Conservation (phyloP, 2,113 vertebrate species). For the Ammodytes dubius region DNA sequence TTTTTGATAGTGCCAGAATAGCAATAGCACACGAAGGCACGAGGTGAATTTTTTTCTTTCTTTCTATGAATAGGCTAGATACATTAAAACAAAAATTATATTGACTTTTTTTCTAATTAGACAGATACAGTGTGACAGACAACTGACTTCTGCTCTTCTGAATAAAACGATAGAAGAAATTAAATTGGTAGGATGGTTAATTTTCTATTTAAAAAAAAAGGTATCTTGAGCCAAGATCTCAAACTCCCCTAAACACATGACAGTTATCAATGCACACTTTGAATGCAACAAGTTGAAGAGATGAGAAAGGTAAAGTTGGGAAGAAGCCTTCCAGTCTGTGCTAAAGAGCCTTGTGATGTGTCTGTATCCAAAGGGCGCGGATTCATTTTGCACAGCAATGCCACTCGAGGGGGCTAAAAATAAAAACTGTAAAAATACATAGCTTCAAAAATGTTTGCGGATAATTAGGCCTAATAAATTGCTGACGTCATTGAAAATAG, state of each 20-base stretch:
- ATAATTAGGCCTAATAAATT: conserved; percentile 67
- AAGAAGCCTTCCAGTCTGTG: too few relatives aligned
- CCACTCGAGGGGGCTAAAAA: conserved; percentile 25
- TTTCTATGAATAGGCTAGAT: conserved; percentile 20
- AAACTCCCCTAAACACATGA: neutral
- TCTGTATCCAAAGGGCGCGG: conserved; percentile 15
- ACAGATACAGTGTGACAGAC: conserved; percentile 9
- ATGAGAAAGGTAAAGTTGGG: neutral
- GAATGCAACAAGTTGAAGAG: conserved; percentile 21
- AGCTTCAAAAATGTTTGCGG: conserved; percentile 37
- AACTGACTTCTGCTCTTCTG: neutral
- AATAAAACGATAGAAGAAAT: neutral
- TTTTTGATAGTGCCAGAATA: conserved; percentile 67
- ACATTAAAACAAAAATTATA: too few relatives aligned
- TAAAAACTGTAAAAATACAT: conserved; percentile 54
- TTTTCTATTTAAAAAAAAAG: neutral
- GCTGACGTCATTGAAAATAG: conserved; percentile 72
- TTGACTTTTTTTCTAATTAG: too few relatives aligned
- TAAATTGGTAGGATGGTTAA: neutral
- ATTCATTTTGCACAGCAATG: conserved; percentile 11
- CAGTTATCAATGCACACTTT: neutral
- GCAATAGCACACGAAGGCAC: conserved; percentile 31
- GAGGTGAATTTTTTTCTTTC: conserved; percentile 43
- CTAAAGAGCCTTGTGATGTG: conserved; percentile 19
- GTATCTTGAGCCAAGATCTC: neutral